These are phyloP conservation scores for Pogonocherus hispidulus DNA, from an alignment of 2,888 invertebrate species.

Conservation along the genomic window DNA sequence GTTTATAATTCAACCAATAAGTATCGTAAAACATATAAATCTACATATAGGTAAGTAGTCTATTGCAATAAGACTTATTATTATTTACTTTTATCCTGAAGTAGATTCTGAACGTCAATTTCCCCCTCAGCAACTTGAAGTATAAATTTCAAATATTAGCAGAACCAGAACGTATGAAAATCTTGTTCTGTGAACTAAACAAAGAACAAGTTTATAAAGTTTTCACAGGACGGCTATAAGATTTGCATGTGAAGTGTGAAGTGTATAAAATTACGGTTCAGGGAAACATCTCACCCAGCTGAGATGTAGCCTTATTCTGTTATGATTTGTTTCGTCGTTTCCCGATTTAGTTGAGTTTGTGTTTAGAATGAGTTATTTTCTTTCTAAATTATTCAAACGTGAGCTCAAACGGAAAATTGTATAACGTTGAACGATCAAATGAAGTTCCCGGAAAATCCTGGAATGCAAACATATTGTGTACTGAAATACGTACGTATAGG, in stretches of 20 bases:
- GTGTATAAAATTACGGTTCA: conserved; percentile 49
- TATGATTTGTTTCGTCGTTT: conserved; percentile 52
- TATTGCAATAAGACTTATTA: no score
- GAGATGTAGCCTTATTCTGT: conserved; percentile 46
- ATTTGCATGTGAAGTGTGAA: conserved; percentile 55
- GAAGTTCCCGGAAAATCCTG: conserved; percentile 28
- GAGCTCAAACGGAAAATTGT: conserved; percentile 44
- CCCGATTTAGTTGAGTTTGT: conserved; percentile 46
- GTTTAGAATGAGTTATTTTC: conserved; percentile 43
- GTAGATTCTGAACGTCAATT: neutral
- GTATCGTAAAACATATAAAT: no score
- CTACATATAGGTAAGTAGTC: no score
- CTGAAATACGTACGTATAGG: conserved; percentile 11
- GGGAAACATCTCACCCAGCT: conserved; percentile 39
- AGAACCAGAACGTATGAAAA: conserved; percentile 32
- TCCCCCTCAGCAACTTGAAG: neutral
- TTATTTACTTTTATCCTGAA: neutral
- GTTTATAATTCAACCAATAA: no score
- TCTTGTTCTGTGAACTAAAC: conserved; percentile 44
- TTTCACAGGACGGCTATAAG: conserved; percentile 44
- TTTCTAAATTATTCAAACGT: conserved; percentile 38
- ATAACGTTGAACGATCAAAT: conserved; percentile 37
- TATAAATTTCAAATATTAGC: conserved; percentile 29
- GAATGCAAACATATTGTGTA: conserved; percentile 16
- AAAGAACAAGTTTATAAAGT: conserved; percentile 50